Percentiles rank a stretch among this genome's conserved stretches.
Conservation (phyloP, 2,797 vertebrate genomes). For the Propithecus deckenii region DNA sequence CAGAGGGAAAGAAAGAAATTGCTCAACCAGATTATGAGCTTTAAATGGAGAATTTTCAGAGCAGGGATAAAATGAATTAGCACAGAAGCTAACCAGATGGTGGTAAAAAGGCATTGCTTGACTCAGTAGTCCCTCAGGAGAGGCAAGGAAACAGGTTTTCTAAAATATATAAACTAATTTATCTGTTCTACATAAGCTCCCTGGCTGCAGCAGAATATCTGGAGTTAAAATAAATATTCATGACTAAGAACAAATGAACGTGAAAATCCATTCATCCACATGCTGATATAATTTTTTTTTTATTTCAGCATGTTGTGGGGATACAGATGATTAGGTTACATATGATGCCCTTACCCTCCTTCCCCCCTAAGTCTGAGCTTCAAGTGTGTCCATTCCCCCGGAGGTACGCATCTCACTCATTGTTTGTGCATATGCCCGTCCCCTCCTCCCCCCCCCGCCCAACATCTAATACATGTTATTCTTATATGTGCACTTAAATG, state of each 20-base stretch:
- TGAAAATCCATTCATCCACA: background rate
- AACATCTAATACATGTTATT: no score
- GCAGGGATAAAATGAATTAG: slow-evolving; percentile 53
- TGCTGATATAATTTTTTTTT: background rate
- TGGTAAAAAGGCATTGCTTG: slow-evolving; percentile 39
- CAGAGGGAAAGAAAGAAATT: slow-evolving; percentile 48
- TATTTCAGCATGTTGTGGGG: no score
- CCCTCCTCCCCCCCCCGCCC: no score
- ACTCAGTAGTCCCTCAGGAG: slow-evolving; percentile 59
- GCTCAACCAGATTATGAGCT: slow-evolving; percentile 55
- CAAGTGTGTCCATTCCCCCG: no score
- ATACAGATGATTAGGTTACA: no score
- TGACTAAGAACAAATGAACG: slow-evolving; percentile 27
- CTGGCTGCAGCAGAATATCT: slow-evolving; percentile 28
- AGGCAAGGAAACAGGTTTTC: slow-evolving; percentile 65
- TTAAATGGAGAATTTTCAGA: slow-evolving; percentile 63
- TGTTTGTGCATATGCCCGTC: no score
- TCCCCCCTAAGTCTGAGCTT: no score
- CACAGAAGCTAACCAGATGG: slow-evolving; percentile 70
- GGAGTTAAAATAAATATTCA: slow-evolving; percentile 56
- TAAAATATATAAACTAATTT: slow-evolving; percentile 60
- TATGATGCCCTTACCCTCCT: no score
- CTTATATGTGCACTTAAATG: no score
- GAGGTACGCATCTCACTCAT: no score
- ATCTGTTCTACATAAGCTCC: slow-evolving; percentile 71